Base-by-base conservation (phyloP, 2,888 invertebrate species). In the Leptothorax acervorum region DNA sequence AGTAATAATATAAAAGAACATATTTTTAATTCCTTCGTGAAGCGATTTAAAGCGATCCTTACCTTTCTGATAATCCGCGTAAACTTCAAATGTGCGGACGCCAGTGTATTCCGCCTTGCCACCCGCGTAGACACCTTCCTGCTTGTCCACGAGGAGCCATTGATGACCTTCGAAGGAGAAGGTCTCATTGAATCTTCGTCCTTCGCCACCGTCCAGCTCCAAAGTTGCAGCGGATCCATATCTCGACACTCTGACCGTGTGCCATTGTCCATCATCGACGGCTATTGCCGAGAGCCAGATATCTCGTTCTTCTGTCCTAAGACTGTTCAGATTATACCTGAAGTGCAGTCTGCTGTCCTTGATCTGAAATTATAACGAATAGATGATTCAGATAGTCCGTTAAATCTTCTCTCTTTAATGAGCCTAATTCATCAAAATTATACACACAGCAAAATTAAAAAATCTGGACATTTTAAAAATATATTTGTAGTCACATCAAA, bases 231-330 rank as follows among this genome's bases (percentile, higher is more conserved):
- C 98, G 70, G 98, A 98, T 57, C 99, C 99, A 91, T 98, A 98
- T 81, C 99, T 96, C 91, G 98, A 97, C 0, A 99, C 98, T 89
- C 97, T 96, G 6, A 98, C 98, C 78, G 98, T 98, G 94, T 99
- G 99, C 99, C 99, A 99, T 92, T 99, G 98, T 0, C 99, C 99
- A 94, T 99, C 98, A 93, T 99, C 98, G 2, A 99, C 99, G 1
- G 97, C 97, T 42, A 99, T 97, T 6, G 98, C 97, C 90, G 98
- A 97, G 73, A 99, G 95, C 98, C 98, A 98, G 91, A 99, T 97
- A 93, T 98, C 98, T 86, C 97, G 97, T 94, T 99, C 98, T 94
- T 99, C 98, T 6, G 98, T 98, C 87, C 98, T 96, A 87, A 98
- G 95, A 28, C 98, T 98, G 95, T 99, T 99, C 75, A 99, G 95